Evolutionary conservation across 1,140 invertebrate species (phyloP).

Genomic region (Plutomurus gul): DNA sequence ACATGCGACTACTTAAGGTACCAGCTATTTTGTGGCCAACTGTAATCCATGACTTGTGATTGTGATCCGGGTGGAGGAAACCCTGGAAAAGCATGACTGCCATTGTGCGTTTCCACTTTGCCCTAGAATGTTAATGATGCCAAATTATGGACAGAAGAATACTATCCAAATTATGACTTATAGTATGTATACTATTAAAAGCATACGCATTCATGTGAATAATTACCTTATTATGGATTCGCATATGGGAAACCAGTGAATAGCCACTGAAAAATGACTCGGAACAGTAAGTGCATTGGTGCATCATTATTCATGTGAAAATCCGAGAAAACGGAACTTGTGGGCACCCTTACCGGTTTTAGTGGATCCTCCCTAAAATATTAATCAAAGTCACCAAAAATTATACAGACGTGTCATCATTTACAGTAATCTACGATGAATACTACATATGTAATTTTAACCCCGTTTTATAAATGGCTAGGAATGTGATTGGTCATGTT

Average conservation of each 20-base stretch:
- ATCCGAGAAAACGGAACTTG: neutral
- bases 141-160: neutral
- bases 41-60: slow-evolving; percentile 29
- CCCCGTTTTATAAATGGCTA: no score
- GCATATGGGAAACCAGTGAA: slow-evolving; percentile 34
- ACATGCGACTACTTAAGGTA: neutral
- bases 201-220: neutral
- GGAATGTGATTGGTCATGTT: no score
- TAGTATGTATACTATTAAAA: neutral
- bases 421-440: no score
- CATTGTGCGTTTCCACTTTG: slow-evolving; percentile 3
- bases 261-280: slow-evolving; percentile 41
- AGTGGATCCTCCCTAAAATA: neutral
- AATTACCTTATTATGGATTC: slow-evolving; percentile 24
- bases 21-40: slow-evolving; percentile 39
- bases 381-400: no score
- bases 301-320: neutral
- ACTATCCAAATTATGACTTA: neutral
- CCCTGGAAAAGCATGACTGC: slow-evolving; percentile 19
- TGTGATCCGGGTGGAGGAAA: slow-evolving; percentile 30
- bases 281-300: slow-evolving; percentile 39
- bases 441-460: no score
- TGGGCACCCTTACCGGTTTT: neutral
- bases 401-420: no score
- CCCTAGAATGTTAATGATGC: neutral